Evolutionary conservation across 2,797 vertebrate genomes (phyloP).

Genomic region (Stomatorhinus walkeri): DNA sequence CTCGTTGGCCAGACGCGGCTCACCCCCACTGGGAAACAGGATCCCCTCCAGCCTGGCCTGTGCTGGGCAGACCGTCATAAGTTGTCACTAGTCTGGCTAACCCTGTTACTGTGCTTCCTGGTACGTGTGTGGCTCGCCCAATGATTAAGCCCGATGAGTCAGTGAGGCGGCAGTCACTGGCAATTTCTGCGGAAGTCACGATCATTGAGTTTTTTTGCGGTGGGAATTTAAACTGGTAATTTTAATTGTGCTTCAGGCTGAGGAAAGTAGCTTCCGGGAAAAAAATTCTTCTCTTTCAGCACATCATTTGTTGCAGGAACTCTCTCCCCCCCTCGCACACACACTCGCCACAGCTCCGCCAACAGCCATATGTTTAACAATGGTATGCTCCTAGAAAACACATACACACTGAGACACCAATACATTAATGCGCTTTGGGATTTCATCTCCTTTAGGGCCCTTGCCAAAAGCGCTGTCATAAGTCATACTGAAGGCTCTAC

Average conservation of each 20-base stretch:
- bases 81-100: neutral
- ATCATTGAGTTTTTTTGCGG: neutral
- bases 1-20: slow-evolving; percentile 24
- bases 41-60: neutral
- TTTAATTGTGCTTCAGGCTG: neutral
- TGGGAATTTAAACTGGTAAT: neutral
- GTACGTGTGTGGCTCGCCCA: neutral
- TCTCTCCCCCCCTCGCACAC: neutral
- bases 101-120: neutral
- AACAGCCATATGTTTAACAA: neutral
- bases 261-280: neutral
- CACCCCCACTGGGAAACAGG: slow-evolving; percentile 6
- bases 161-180: neutral
- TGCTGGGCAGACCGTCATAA: neutral
- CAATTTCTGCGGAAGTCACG: neutral
- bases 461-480: neutral
- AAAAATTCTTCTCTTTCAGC: neutral
- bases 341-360: neutral
- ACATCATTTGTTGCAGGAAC: neutral
- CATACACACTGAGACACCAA: neutral
- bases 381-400: neutral
- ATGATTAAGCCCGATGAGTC: neutral
- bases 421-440: neutral
- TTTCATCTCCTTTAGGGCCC: neutral
- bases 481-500: neutral